phyloP scores from a whole-genome alignment of 2,797 vertebrate species.

The Sebastes ruberrimus region DNA sequence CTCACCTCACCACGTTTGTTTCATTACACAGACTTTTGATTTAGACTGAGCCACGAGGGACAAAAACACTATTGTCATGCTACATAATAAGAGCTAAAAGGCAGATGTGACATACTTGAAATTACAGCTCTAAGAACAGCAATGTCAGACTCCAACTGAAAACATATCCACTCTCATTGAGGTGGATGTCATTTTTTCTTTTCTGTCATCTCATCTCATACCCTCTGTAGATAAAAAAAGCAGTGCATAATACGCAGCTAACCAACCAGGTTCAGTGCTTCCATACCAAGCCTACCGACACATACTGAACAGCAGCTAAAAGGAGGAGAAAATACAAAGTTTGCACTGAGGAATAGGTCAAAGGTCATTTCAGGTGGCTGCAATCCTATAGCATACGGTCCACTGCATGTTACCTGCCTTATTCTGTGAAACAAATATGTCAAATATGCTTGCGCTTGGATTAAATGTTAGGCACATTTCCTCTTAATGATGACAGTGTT shows the following conservation, averaged over 20 bases:
- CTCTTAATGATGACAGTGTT: not conserved
- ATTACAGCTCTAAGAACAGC: slow-evolving; percentile 4
- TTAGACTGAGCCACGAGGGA: slow-evolving; percentile 52
- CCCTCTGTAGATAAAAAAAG: not conserved
- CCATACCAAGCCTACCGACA: not conserved
- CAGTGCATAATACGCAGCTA: no score
- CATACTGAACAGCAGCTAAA: not conserved
- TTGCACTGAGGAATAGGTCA: not conserved
- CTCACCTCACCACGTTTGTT: slow-evolving; percentile 20
- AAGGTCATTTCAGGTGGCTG: not conserved
- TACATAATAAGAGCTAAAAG: slow-evolving; percentile 45
- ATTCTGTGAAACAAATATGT: not conserved
- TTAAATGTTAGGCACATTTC: not conserved
- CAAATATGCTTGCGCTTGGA: not conserved
- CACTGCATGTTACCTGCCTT: not conserved
- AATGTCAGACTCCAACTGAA: slow-evolving; percentile 1
- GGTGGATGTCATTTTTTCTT: not conserved
- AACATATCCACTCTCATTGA: slow-evolving; percentile 3
- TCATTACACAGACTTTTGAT: slow-evolving; percentile 47
- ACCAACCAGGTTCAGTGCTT: not conserved
- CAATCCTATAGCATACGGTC: not conserved
- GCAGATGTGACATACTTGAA: slow-evolving; percentile 45
- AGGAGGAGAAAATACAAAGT: not conserved
- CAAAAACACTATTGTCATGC: slow-evolving; percentile 34
- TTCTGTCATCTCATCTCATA: not conserved